A percentile compares a stretch with the other conserved stretches of the same genome.
Conservation (phyloP, 2,797 vertebrate species). For the Rhynchotus rufescens region DNA sequence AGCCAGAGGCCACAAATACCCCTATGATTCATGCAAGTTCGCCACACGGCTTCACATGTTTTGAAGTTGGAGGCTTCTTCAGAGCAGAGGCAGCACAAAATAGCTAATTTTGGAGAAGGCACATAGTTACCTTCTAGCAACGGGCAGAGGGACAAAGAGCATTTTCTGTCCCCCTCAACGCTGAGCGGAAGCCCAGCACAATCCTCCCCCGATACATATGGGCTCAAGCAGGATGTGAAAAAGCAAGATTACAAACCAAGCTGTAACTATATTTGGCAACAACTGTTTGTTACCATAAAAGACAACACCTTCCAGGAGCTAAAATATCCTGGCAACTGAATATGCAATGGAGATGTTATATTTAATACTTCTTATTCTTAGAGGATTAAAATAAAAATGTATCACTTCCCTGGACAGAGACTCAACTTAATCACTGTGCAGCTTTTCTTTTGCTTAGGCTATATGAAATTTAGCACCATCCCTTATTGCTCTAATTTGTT, state of each 20-base stretch:
- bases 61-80: not conserved
- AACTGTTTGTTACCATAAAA: not conserved
- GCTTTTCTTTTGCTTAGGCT: not conserved
- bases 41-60: constrained; percentile 7
- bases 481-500: not conserved
- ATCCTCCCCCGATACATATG: constrained; percentile 25
- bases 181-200: not conserved
- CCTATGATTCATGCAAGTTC: constrained; percentile 23
- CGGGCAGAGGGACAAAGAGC: not conserved
- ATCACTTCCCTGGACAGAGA: not conserved
- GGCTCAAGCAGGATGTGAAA: not conserved
- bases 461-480: not conserved
- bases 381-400: not conserved
- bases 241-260: not conserved
- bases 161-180: not conserved
- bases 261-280: not conserved
- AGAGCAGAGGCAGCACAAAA: not conserved
- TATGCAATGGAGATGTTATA: not conserved
- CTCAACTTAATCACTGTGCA: not conserved
- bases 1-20: constrained; percentile 45
- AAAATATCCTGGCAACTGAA: not conserved
- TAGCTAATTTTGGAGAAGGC: not conserved
- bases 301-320: not conserved
- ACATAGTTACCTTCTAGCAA: not conserved
- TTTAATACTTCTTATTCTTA: not conserved